Percentiles rank a stretch among this genome's conserved stretches.
phyloP scores from a whole-genome alignment of 2,888 invertebrate species.

The Mythimna lalbum region DNA sequence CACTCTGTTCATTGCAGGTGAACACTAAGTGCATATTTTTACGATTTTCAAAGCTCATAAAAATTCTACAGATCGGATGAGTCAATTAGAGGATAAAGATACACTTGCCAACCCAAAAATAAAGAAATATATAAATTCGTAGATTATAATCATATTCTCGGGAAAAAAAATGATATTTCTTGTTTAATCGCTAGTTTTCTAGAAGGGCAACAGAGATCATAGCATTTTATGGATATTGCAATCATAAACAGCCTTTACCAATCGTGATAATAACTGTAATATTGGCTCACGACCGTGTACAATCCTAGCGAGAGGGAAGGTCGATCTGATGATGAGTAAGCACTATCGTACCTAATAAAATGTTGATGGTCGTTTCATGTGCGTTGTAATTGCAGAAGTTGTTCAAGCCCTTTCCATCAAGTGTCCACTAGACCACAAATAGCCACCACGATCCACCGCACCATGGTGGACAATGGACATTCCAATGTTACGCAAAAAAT shows the following conservation, averaged over 20 bases:
- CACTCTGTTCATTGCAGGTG: constrained; percentile 15
- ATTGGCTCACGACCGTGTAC: constrained; percentile 27
- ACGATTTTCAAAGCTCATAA: constrained; percentile 19
- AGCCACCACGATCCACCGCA: background rate
- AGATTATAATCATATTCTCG: background rate
- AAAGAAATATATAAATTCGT: background rate
- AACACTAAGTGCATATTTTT: constrained; percentile 28
- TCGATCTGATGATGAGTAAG: background rate
- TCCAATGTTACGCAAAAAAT: background rate
- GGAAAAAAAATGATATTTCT: background rate
- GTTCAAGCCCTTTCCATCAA: background rate
- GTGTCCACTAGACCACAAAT: background rate
- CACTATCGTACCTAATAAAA: constrained; percentile 10
- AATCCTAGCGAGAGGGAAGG: constrained; percentile 15
- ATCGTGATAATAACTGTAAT: constrained; percentile 22
- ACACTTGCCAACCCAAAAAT: constrained; percentile 12
- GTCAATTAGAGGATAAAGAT: constrained; percentile 16
- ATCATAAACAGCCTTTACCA: constrained; percentile 10
- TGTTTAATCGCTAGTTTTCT: background rate
- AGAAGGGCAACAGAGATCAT: constrained; percentile 34
- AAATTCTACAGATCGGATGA: background rate
- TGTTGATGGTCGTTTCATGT: constrained; percentile 12
- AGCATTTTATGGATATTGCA: constrained; percentile 26
- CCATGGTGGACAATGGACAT: background rate
- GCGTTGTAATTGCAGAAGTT: background rate